Conservation (phyloP, 1,140 invertebrate species). For the Drosophila guanche region DNA sequence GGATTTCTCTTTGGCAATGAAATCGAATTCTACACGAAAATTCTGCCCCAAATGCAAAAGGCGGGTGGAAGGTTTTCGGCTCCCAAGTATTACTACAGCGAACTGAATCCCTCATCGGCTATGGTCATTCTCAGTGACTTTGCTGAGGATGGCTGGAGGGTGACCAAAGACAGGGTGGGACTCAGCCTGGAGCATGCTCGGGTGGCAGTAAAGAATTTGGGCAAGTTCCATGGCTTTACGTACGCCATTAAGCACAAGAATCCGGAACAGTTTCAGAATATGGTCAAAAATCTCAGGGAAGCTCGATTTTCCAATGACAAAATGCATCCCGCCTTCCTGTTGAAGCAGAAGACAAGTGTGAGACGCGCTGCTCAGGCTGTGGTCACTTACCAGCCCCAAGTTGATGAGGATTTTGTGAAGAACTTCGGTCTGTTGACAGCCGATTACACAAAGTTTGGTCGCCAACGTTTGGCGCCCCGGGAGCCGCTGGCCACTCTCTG, state of each 20-base stretch:
- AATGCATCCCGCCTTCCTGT: conserved; percentile 26
- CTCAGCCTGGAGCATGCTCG: conserved; percentile 56
- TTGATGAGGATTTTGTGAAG: conserved; percentile 59
- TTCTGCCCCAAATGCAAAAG: conserved; percentile 61
- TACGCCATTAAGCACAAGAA: conserved; percentile 67
- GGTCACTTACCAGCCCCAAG: conserved; percentile 43
- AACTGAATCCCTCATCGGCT: conserved; percentile 42
- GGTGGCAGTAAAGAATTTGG: conserved; percentile 63
- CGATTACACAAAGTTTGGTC: conserved; percentile 44
- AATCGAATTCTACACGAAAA: conserved; percentile 61
- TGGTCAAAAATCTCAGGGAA: conserved; percentile 50
- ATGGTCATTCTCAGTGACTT: conserved; percentile 68
- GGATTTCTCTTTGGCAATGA: conserved; percentile 66
- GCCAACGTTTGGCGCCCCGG: conserved; percentile 51
- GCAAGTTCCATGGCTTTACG: conserved; percentile 70
- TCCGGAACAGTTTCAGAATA: conserved; percentile 38
- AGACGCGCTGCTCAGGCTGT: conserved; percentile 32
- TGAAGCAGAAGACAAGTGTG: conserved; percentile 13
- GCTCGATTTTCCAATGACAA: conserved; percentile 43
- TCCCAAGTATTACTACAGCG: conserved; percentile 71
- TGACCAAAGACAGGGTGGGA: conserved; percentile 57
- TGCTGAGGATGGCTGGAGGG: conserved; percentile 50
- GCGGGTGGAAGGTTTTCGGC: conserved; percentile 37
- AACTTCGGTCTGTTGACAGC: conserved; percentile 26
- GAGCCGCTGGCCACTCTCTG: conserved; percentile 75